Base-by-base conservation (phyloP, 2,888 invertebrate genomes). In the Eupithecia exiguata region DNA sequence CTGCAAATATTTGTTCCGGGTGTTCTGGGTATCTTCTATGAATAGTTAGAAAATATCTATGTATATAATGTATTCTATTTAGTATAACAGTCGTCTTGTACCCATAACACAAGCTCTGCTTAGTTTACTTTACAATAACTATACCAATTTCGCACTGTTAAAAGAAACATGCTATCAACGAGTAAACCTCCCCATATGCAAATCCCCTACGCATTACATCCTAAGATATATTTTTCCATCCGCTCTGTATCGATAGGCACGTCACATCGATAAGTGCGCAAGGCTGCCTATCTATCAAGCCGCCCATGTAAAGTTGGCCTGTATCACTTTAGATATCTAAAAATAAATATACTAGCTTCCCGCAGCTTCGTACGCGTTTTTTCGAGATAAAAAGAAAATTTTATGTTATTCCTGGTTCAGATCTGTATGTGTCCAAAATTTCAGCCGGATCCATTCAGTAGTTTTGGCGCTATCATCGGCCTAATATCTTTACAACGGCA, bases 201-300 rank as follows among this genome's bases (percentile, higher is more conserved):
- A 66, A 71, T 40, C 63, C 68, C 58, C 25, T 46, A 58, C 46
- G 67, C 46, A 36, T 70, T 69, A 40, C 58, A 65, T 66, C 35
- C 43, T 68, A 70, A 70, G 68, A 74, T 77, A 68, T 67, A 71
- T 77, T 75, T 77, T 68, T 36, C 66, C 71, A 62, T 68, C 40
- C 70, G 70, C 36, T 30, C 30, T 72, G 70, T 74, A 69, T 70
- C 58, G 69, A 71, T 70, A 70, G 69, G 49, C 74, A 73, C 72
- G 77, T 77, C 77, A 78, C 75, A 78, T 75, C 65, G 75, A 78
- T 77, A 72, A 75, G 77, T 69, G 72, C 76, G 74, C 72, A 58
- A 63, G 36, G 69, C 74, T 6, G 68, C 70, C 76, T 76, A 77
- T 77, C 75, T 69, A 72, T 75, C 75, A 75, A 73, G 72, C 66